phyloP scores from a whole-genome alignment of 1,140 invertebrate genomes.

The Pygmarrhopalites habei region DNA sequence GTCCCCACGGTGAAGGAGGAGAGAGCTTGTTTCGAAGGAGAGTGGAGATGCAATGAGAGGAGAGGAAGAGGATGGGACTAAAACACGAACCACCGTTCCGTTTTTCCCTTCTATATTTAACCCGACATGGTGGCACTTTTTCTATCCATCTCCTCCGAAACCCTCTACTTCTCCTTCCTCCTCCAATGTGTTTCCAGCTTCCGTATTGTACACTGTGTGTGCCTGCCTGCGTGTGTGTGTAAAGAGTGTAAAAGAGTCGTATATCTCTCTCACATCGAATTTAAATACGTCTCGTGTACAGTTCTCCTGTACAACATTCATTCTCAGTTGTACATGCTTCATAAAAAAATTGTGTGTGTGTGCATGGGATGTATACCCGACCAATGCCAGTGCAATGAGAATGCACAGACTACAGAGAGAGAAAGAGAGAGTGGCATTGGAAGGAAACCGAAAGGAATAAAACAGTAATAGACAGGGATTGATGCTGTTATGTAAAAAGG shows the following conservation, averaged over 20 bases:
- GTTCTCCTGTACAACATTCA: not conserved
- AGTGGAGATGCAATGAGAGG: not conserved
- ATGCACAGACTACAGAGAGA: no score
- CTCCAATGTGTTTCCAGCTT: not conserved
- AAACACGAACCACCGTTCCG: no score
- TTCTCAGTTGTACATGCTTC: not conserved
- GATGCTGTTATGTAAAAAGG: no score
- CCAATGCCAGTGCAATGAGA: no score
- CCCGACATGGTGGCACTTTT: constrained; percentile 21
- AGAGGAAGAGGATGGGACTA: no score
- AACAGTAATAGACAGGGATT: no score
- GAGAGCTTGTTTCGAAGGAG: no score
- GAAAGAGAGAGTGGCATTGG: no score
- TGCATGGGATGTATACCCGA: no score
- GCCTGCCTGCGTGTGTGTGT: not conserved
- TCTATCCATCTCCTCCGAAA: not conserved
- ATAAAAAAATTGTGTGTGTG: no score
- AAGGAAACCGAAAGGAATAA: no score
- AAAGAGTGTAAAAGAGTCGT: not conserved
- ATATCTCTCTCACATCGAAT: not conserved
- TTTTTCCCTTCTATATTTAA: constrained; percentile 16
- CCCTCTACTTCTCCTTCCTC: not conserved
- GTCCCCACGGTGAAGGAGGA: no score
- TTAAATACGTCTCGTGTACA: not conserved
- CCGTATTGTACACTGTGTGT: not conserved